Base-by-base conservation (phyloP, 2,888 invertebrate genomes). In the Apamea epomidion region DNA sequence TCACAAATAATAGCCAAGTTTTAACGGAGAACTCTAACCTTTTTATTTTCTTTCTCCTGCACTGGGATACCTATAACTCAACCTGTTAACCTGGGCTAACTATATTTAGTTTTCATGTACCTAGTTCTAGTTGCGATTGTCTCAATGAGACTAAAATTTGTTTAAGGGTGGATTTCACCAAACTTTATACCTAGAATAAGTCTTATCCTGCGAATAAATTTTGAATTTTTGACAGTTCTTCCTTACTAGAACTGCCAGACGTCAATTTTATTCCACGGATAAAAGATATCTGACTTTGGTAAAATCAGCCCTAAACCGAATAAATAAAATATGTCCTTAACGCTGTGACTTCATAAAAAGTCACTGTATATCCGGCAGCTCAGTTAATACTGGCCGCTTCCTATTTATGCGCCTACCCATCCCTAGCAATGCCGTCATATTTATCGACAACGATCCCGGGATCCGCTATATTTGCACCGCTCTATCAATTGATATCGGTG, bases 401-500 rank as follows among this genome's bases (percentile, higher is more conserved):
- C 25, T 58, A 48, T 76, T 85, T 85, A 81, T 74, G 54, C 71
- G 81, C 62, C 14, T 62, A 51, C 71, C 81, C 62, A 71, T 69
- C 82, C 77, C 85, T 29, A 75, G 69, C n/a, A 77, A 76, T 88
- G 69, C 65, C 32, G 54, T 67, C 62, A 85, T 88, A 85, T 88
- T 85, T 85, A 85, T 85, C 77, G 88, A 67, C 71, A 76, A 67
- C 62, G 78, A 67, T 37, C n/a, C 65, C 58, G 65, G 60, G 75
- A 67, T 76, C 58, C 64, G n/a, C 64, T 60, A 42, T 87, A 87
- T 80, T 84, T 81, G 78, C 72, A 37, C 76, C 54, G 65, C 80
- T 78, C 72, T 76, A 81, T 74, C 75, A 76, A 88, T 79, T 81
- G 79, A 58, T 75, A 86, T 90, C 80, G 80, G 72, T 74, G 74